Evolutionary conservation across 1,140 invertebrate genomes (phyloP).

Genomic region (Dolichoris vasculosae): DNA sequence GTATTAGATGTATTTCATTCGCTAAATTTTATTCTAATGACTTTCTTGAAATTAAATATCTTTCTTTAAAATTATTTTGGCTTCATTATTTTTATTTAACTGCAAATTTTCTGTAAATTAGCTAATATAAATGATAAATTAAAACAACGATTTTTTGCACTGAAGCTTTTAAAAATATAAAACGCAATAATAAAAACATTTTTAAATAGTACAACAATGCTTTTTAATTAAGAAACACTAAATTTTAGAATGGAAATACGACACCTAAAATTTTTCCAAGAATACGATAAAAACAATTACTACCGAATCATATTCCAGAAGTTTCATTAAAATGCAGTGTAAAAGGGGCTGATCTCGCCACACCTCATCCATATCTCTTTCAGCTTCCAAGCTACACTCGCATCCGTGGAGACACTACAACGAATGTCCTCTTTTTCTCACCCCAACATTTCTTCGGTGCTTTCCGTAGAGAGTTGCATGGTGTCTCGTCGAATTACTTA

Average conservation of each 20-base stretch:
- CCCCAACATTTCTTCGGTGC: background rate
- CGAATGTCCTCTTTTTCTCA: background rate
- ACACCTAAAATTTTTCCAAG: background rate
- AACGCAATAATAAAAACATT: no score
- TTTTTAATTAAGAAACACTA: background rate
- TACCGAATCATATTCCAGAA: background rate
- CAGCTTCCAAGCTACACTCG: background rate
- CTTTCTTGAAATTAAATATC: no score
- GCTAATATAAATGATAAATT: no score
- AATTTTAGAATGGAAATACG: slow-evolving; percentile 7
- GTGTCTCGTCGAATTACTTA: slow-evolving; percentile 39
- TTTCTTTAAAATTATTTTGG: no score
- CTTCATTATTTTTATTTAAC: no score
- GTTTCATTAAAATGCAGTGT: slow-evolving; percentile 12
- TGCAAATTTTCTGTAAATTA: no score
- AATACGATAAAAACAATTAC: slow-evolving; percentile 14
- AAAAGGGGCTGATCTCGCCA: background rate
- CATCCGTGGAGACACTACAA: slow-evolving; percentile 1
- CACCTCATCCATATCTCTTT: slow-evolving; percentile 19
- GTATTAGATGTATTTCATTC: no score
- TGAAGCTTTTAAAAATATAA: no score
- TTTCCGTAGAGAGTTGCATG: background rate
- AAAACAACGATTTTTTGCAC: no score
- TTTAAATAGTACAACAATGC: background rate
- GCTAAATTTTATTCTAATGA: no score